Percentiles rank a stretch among this genome's conserved stretches.
Conservation (phyloP, 2,113 vertebrate species). For the Rissa tridactyla region DNA sequence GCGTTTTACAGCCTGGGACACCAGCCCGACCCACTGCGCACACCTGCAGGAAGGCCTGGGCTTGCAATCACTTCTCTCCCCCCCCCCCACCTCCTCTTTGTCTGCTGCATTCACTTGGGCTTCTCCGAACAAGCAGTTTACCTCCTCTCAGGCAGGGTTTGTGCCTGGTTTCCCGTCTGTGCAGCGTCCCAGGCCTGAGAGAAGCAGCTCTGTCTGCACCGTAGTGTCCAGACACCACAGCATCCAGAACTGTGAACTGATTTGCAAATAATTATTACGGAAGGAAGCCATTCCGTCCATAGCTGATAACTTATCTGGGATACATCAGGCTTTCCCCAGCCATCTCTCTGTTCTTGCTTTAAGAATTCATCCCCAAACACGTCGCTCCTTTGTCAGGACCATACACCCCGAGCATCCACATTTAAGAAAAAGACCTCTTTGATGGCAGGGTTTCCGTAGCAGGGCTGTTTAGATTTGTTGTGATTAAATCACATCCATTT, state of each 20-base stretch:
- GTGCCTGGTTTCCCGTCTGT: constrained; percentile 27
- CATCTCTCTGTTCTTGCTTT: neutral
- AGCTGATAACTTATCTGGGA: constrained; percentile 46
- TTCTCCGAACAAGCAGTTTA: neutral
- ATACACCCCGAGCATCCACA: neutral
- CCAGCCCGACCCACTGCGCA: neutral
- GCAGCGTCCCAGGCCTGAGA: neutral
- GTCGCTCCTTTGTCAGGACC: neutral
- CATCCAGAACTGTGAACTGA: constrained; percentile 1
- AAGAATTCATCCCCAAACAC: neutral
- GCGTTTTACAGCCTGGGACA: constrained; percentile 8
- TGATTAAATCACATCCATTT: constrained; percentile 47
- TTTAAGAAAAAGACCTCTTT: constrained; percentile 14
- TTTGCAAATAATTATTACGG: constrained; percentile 28
- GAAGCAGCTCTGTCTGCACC: constrained; percentile 1
- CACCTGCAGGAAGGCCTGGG: constrained; percentile 46
- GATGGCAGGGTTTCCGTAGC: neutral
- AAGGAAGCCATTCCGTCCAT: neutral
- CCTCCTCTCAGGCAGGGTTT: constrained; percentile 4
- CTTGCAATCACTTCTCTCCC: neutral
- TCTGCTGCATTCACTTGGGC: neutral
- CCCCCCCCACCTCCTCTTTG: neutral
- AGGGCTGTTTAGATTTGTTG: constrained; percentile 42
- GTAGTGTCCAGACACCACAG: neutral
- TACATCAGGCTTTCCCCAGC: constrained; percentile 2